Percentiles rank a stretch among this genome's conserved stretches.
Conservation (phyloP, 2,888 invertebrate genomes). For the Tinea pellionella region DNA sequence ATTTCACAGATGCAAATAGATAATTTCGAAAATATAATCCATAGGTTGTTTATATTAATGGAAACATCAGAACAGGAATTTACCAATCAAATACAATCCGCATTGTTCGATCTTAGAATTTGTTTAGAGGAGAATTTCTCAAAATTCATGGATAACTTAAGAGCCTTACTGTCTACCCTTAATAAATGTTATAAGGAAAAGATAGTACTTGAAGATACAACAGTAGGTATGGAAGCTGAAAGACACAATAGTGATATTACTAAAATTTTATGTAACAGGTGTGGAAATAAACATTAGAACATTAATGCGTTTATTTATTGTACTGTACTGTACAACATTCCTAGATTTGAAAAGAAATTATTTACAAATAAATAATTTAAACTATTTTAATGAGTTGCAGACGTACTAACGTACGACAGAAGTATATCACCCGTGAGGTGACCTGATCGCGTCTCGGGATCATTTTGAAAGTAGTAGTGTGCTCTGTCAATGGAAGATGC, state of each 20-base stretch:
- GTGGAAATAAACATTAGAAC: background rate
- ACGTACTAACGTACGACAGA: too few species aligned
- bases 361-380: too few species aligned
- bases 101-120: constrained; percentile 22
- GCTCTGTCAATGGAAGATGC: too few species aligned
- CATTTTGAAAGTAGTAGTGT: too few species aligned
- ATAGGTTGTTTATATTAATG: constrained; percentile 25
- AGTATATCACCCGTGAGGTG: too few species aligned
- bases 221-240: background rate
- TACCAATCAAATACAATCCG: constrained; percentile 7
- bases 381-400: too few species aligned
- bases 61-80: background rate
- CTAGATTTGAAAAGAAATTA: too few species aligned
- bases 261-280: background rate
- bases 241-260: constrained; percentile 3
- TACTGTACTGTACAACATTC: too few species aligned
- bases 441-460: too few species aligned
- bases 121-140: constrained; percentile 31
- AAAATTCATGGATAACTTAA: constrained; percentile 26
- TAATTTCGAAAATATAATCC: constrained; percentile 32
- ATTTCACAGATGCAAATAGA: constrained; percentile 42
- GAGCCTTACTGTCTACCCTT: constrained; percentile 27
- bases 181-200: constrained; percentile 30
- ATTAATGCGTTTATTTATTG: background rate
- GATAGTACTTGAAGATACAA: background rate